Base-by-base conservation (phyloP, 2,113 vertebrate species). In the Peromyscus polionotus region DNA sequence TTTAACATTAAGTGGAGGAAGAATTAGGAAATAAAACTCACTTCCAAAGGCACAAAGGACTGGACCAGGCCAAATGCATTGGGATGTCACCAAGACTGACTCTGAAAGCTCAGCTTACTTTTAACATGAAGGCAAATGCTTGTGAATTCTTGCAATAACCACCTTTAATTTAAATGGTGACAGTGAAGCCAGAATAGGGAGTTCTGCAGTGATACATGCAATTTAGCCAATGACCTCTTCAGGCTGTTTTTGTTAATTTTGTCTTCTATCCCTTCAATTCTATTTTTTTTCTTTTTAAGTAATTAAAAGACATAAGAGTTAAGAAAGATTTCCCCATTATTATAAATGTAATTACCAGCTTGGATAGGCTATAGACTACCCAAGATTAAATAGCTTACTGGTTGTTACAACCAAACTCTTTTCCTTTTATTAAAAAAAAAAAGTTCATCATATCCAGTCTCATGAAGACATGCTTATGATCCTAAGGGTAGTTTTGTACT, bases 341-440 rank as follows among this genome's bases (percentile, higher is more conserved):
- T 90, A 87, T 22, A 94, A 94, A 73, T 89, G 36, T n/a, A 86
- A 59, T 42, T 48, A 65, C 67, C 57, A 94, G 48, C 59, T 33
- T 90, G 57, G 31, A 33, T n/a, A 81, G 86, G 19, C 45, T 84
- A 94, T 0, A 92, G 39, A 88, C 24, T 67, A 70, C 42, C 42
- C 42, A 24, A 65, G 63, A 92, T 59, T 17, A 83, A 95, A 59
- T 65, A 89, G 89, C 36, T 88, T 73, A 36, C 14, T 93, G 19
- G 42, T 22, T 70, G n/a, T 39, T 68, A 39, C 1, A 88, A 61
- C 8, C 57, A 67, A 80, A 70, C 9, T n/a, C 45, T 67, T 70
- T 48, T 87, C 45, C 26, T 96, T 93, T 93, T 76, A 67, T 67
- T 91, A n/a, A 95, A 93, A 45, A 24, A 24, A 48, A 91, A 91